These are phyloP conservation scores for Progne subis DNA, from an alignment of 2,113 vertebrate species.

Conservation along the genomic window DNA sequence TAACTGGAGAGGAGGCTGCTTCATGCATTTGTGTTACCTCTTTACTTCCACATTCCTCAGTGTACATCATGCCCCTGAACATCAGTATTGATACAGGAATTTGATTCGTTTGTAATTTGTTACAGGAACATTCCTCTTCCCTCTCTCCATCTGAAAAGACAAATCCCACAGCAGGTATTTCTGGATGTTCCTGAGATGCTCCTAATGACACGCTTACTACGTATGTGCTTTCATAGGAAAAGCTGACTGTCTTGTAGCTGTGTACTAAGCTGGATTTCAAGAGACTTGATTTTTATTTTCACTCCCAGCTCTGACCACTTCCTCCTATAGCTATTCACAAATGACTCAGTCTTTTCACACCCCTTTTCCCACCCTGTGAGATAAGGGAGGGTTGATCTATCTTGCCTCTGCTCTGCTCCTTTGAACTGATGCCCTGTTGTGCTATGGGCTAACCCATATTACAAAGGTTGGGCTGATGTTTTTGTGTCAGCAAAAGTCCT, in stretches of 20 bases:
- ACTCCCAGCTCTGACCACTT: neutral
- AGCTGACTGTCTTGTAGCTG: neutral
- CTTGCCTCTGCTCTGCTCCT: neutral
- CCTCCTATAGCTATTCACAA: neutral
- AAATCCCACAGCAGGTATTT: neutral
- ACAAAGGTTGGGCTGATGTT: neutral
- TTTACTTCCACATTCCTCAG: neutral
- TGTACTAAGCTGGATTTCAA: neutral
- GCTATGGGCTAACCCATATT: neutral
- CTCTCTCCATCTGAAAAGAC: neutral
- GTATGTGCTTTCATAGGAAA: neutral
- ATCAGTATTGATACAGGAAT: neutral
- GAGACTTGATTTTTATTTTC: neutral
- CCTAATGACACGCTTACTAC: neutral
- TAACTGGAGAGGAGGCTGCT: neutral
- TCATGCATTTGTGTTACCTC: neutral
- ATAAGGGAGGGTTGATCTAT: neutral
- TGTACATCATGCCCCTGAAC: neutral
- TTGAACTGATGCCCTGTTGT: neutral
- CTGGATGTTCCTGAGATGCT: neutral
- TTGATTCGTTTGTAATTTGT: neutral
- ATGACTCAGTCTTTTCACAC: neutral
- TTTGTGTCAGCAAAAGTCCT: neutral
- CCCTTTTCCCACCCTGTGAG: neutral
- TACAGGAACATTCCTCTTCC: neutral